Conservation (phyloP, 2,888 invertebrate species). For the Philaethria dido region DNA sequence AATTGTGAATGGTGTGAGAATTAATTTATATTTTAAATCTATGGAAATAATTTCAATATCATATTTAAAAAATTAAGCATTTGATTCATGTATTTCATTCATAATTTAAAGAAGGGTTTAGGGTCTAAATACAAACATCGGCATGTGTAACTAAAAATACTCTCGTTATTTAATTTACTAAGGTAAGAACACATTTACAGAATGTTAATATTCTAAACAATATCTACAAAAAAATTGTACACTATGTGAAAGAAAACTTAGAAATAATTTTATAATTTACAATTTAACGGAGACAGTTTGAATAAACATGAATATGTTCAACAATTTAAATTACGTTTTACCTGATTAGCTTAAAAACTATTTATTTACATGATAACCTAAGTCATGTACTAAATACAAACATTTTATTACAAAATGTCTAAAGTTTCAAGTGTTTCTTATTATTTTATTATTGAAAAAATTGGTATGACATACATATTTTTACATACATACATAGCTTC, state of each 20-base stretch:
- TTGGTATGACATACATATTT: too few species aligned
- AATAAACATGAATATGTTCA: constrained; percentile 80
- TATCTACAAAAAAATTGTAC: constrained; percentile 84
- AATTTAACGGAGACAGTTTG: constrained; percentile 79
- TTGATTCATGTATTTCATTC: too few species aligned
- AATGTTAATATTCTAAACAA: constrained; percentile 82
- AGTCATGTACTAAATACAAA: constrained; percentile 71
- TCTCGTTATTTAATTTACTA: constrained; percentile 85
- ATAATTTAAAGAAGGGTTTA: neutral
- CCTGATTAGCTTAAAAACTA: constrained; percentile 64
- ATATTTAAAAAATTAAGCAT: too few species aligned
- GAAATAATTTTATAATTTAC: constrained; percentile 75
- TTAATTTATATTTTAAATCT: too few species aligned
- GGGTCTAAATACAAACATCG: constrained; percentile 59
- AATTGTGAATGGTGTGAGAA: too few species aligned
- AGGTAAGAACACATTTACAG: constrained; percentile 84
- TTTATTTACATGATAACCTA: constrained; percentile 74
- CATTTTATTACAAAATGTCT: constrained; percentile 57
- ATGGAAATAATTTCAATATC: too few species aligned
- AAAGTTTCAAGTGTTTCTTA: constrained; percentile 27
- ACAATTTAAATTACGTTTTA: constrained; percentile 80
- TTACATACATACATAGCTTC: too few species aligned
- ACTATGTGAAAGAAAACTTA: constrained; percentile 83
- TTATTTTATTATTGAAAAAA: too few species aligned
- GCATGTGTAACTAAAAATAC: constrained; percentile 82